Conservation (phyloP, 1,140 invertebrate genomes). For the Leptopilina clavipes region DNA sequence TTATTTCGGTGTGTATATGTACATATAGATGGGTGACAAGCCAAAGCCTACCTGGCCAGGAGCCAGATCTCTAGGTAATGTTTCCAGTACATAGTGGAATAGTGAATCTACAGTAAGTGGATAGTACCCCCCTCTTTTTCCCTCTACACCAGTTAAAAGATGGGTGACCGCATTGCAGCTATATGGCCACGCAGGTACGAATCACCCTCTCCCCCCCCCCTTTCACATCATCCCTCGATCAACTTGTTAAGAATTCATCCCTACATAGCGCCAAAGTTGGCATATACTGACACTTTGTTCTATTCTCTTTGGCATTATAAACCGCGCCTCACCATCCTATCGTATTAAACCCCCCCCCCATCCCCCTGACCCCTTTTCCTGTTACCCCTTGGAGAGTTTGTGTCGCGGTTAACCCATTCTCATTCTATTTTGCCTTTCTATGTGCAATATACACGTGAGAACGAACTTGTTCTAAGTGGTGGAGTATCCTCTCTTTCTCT, state of each 20-base stretch:
- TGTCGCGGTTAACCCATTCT: slow-evolving; percentile 56
- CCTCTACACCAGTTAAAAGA: slow-evolving; percentile 51
- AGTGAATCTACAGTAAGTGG: slow-evolving; percentile 49
- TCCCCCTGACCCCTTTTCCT: no score
- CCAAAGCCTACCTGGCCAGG: slow-evolving; percentile 67
- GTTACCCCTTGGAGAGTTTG: slow-evolving; percentile 40
- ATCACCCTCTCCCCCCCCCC: slow-evolving; percentile 54
- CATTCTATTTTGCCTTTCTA: slow-evolving; percentile 33
- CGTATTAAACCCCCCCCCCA: slow-evolving; percentile 1
- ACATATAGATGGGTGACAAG: slow-evolving; percentile 59
- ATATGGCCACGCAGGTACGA: slow-evolving; percentile 66
- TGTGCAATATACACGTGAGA: background rate
- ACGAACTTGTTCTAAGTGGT: background rate
- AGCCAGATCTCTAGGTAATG: slow-evolving; percentile 62
- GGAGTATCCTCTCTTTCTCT: background rate
- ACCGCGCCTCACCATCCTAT: slow-evolving; percentile 44
- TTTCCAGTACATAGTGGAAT: slow-evolving; percentile 50
- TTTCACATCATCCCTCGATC: slow-evolving; percentile 2
- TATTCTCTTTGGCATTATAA: slow-evolving; percentile 45
- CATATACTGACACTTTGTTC: slow-evolving; percentile 57
- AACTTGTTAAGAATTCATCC: slow-evolving; percentile 30
- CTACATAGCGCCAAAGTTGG: background rate
- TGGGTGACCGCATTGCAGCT: slow-evolving; percentile 70
- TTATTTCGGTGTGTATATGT: slow-evolving; percentile 52
- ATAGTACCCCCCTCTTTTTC: slow-evolving; percentile 47